Conservation (phyloP, 2,888 invertebrate genomes). For the Folsomia candida region DNA sequence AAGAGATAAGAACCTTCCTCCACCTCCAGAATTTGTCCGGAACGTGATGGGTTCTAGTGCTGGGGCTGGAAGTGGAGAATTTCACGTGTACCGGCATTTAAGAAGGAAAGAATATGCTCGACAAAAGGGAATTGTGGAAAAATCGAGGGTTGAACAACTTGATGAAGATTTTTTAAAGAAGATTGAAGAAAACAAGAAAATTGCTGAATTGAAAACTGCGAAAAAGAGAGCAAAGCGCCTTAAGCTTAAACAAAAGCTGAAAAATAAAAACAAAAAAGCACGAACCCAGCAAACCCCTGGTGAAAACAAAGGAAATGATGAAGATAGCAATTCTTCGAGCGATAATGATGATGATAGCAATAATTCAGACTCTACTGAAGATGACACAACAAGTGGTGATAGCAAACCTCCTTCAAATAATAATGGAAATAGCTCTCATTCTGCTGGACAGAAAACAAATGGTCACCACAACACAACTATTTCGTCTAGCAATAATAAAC, state of each 20-base stretch:
- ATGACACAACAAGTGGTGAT: neutral
- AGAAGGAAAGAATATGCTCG: slow-evolving; percentile 90
- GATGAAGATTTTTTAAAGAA: slow-evolving; percentile 79
- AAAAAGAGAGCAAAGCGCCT: slow-evolving; percentile 87
- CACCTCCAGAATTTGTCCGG: slow-evolving; percentile 89
- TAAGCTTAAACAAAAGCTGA: slow-evolving; percentile 67
- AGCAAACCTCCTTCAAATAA: neutral
- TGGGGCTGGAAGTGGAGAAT: slow-evolving; percentile 98
- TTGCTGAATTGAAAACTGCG: slow-evolving; percentile 77
- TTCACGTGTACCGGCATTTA: slow-evolving; percentile 95
- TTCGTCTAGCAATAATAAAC: slow-evolving; percentile 12
- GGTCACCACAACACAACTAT: slow-evolving; percentile 5
- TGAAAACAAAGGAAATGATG: slow-evolving; percentile 53
- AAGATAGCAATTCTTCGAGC: slow-evolving; percentile 24
- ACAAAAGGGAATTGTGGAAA: slow-evolving; percentile 87
- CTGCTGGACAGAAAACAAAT: slow-evolving; percentile 13
- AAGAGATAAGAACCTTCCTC: slow-evolving; percentile 72
- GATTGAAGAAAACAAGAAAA: slow-evolving; percentile 69
- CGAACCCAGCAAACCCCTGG: neutral
- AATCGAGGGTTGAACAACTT: slow-evolving; percentile 72
- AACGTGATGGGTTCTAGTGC: slow-evolving; percentile 89
- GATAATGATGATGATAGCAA: slow-evolving; percentile 17
- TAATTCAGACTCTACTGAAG: slow-evolving; percentile 17
- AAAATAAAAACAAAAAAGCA: slow-evolving; percentile 52
- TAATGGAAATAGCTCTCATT: neutral